A percentile compares a stretch with the other conserved stretches of the same genome.
phyloP scores from a whole-genome alignment of 1,140 invertebrate genomes.

The Heliconius nattereri region DNA sequence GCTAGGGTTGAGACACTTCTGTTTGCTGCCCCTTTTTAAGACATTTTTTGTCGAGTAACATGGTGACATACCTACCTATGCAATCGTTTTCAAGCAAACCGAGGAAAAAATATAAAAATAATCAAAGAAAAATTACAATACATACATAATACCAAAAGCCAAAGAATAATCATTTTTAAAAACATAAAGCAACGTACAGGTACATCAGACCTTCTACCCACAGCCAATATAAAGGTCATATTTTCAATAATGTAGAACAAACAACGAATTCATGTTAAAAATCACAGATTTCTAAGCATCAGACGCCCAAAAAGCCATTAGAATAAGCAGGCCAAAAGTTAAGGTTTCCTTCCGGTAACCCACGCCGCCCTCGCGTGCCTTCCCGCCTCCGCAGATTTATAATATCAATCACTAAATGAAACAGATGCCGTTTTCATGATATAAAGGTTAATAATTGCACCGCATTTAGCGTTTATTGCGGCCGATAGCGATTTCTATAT shows the following conservation, averaged over 20 bases:
- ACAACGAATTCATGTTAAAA: background rate
- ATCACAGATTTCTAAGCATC: constrained; percentile 15
- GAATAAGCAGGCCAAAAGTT: constrained; percentile 54
- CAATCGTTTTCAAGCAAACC: too few relatives aligned
- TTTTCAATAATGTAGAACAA: background rate
- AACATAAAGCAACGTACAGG: background rate
- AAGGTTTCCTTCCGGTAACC: constrained; percentile 74
- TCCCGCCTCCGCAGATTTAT: constrained; percentile 53
- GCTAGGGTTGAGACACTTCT: too few relatives aligned
- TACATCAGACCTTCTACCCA: background rate
- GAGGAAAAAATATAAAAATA: too few relatives aligned
- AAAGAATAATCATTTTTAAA: background rate
- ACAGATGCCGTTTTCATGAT: constrained; percentile 61
- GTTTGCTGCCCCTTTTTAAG: too few relatives aligned
- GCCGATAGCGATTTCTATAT: constrained; percentile 35
- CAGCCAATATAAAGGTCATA: background rate
- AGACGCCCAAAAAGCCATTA: constrained; percentile 18
- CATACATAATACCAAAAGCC: background rate
- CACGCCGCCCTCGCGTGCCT: constrained; percentile 57
- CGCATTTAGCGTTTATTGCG: constrained; percentile 34
- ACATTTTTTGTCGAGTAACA: too few relatives aligned
- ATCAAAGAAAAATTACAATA: background rate
- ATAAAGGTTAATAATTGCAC: constrained; percentile 50
- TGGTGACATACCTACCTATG: too few relatives aligned
- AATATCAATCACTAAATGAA: constrained; percentile 66